phyloP scores from a whole-genome alignment of 2,113 vertebrate genomes.

The Halichoeres trimaculatus region DNA sequence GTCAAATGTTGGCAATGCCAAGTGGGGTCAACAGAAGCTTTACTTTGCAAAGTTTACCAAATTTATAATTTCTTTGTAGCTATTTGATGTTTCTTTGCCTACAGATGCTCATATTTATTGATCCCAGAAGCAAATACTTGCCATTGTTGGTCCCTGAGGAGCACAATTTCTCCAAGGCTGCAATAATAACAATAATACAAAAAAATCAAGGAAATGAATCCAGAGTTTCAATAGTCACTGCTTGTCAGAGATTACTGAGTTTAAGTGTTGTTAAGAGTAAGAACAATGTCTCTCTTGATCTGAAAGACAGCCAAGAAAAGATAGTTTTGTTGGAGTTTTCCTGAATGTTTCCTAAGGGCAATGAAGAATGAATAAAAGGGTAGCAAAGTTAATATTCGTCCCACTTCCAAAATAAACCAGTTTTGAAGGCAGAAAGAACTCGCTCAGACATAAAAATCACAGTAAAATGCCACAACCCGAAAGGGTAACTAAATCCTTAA shows the following conservation, averaged over 20 bases:
- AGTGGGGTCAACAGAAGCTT: background rate
- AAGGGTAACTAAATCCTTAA: slow-evolving; percentile 30
- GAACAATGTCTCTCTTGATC: slow-evolving; percentile 23
- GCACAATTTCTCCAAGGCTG: slow-evolving; percentile 45
- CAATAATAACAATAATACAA: too few relatives aligned
- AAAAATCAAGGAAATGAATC: slow-evolving; percentile 38
- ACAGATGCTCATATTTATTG: background rate
- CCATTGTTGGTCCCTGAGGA: slow-evolving; percentile 23
- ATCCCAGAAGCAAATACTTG: background rate
- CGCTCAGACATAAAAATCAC: slow-evolving; percentile 26
- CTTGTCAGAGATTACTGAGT: slow-evolving; percentile 28
- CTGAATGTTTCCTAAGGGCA: slow-evolving; percentile 12
- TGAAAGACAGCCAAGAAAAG: slow-evolving; percentile 5
- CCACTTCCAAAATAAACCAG: slow-evolving; percentile 12
- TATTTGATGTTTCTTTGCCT: background rate
- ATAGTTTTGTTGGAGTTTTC: slow-evolving; percentile 31
- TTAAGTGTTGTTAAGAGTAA: slow-evolving; percentile 17
- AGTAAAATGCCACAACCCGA: slow-evolving; percentile 15
- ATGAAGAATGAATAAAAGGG: slow-evolving; percentile 24
- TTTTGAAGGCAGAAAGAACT: slow-evolving; percentile 13
- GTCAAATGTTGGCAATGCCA: background rate
- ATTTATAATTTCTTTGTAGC: background rate
- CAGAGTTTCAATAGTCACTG: slow-evolving; percentile 44
- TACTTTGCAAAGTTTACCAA: background rate
- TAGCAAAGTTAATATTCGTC: background rate